A percentile compares a stretch with the other conserved stretches of the same genome.
These are phyloP conservation scores for Cyphomyrus plagiostoma DNA, from an alignment of 2,113 vertebrate species.

Conservation along the genomic window DNA sequence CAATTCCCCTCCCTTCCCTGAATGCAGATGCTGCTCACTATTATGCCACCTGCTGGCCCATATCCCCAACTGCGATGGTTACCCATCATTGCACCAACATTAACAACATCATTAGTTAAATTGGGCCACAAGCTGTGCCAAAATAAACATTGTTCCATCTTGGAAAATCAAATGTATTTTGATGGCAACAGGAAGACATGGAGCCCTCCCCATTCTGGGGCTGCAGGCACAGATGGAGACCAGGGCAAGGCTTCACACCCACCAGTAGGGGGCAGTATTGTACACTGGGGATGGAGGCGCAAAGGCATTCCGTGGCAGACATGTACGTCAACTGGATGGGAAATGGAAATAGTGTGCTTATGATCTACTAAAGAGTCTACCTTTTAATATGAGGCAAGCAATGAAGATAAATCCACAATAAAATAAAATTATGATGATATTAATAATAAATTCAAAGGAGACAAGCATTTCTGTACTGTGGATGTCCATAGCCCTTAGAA, in stretches of 20 bases:
- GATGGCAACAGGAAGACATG: neutral
- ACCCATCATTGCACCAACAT: neutral
- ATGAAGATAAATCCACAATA: constrained; percentile 14
- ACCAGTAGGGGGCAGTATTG: neutral
- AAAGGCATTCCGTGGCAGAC: neutral
- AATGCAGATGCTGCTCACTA: neutral
- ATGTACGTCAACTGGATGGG: constrained; percentile 2
- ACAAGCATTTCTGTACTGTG: constrained; percentile 60
- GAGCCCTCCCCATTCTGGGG: neutral
- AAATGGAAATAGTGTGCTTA: constrained; percentile 32
- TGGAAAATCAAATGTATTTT: constrained; percentile 1
- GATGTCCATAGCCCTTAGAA: constrained; percentile 63
- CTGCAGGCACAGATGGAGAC: neutral
- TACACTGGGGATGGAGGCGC: neutral
- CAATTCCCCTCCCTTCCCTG: neutral
- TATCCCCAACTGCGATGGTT: neutral
- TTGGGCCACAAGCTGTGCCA: neutral
- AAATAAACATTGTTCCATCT: neutral
- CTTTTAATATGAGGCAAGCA: constrained; percentile 42
- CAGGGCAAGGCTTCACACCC: neutral
- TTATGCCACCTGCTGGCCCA: neutral
- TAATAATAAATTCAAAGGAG: constrained; percentile 33
- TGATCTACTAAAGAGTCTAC: constrained; percentile 40
- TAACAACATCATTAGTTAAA: neutral
- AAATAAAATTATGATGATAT: constrained; percentile 2